These are phyloP conservation scores for Aspidiotus rigidus DNA, from an alignment of 2,888 invertebrate genomes.

Conservation along the genomic window DNA sequence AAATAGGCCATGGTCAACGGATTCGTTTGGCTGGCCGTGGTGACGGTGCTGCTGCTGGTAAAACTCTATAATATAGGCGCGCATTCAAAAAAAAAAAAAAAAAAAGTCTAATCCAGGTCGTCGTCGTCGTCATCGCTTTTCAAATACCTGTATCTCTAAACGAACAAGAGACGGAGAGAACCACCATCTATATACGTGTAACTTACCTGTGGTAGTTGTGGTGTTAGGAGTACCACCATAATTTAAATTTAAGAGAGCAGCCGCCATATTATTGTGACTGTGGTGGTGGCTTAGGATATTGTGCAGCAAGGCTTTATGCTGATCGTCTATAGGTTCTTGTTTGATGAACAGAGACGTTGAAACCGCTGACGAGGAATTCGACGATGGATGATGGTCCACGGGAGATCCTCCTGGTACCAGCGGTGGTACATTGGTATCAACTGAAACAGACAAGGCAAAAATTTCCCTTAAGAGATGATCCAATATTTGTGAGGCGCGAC, in stretches of 20 bases:
- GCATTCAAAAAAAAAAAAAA: slow-evolving; percentile 5
- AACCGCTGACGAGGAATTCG: slow-evolving; percentile 22
- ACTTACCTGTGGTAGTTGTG: slow-evolving; percentile 31
- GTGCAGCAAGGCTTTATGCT: slow-evolving; percentile 23
- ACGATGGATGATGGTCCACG: slow-evolving; percentile 11
- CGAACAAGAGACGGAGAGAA: neutral
- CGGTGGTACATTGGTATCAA: slow-evolving; percentile 25
- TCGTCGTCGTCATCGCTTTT: neutral
- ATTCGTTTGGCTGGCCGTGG: slow-evolving; percentile 15
- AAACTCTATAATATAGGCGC: neutral
- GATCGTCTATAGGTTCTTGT: slow-evolving; percentile 21
- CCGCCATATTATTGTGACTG: slow-evolving; percentile 2
- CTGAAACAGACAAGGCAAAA: slow-evolving; percentile 10
- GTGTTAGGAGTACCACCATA: slow-evolving; percentile 21
- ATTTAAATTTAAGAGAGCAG: slow-evolving; percentile 22
- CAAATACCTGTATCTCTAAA: neutral
- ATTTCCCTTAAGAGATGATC: neutral
- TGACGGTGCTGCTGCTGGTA: neutral
- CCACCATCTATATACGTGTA: neutral
- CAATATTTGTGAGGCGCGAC: neutral
- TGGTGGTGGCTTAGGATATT: slow-evolving; percentile 23
- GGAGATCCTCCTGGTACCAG: slow-evolving; percentile 24
- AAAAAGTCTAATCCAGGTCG: neutral
- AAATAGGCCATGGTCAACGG: slow-evolving; percentile 30
- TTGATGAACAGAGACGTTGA: slow-evolving; percentile 20